A percentile compares a stretch with the other conserved stretches of the same genome.
Conservation (phyloP, 2,113 vertebrate species). For the Phodopus roborovskii region DNA sequence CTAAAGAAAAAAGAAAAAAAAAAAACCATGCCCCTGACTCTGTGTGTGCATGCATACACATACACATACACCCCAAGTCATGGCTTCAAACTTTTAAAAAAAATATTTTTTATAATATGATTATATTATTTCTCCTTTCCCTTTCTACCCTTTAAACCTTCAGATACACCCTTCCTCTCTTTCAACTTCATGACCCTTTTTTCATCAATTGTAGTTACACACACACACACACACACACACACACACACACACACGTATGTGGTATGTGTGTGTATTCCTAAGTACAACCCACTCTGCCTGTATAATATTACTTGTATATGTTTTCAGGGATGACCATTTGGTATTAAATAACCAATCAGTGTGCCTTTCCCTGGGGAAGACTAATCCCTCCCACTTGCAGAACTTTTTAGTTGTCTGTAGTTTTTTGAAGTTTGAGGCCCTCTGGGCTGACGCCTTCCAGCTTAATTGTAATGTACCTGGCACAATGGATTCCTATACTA, state of each 20-base stretch:
- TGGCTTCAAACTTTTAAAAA: not conserved
- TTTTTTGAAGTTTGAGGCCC: not conserved
- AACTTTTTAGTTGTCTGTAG: not conserved
- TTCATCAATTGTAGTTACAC: not conserved
- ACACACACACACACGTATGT: rapidly evolving
- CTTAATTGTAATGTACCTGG: not conserved
- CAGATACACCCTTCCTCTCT: not conserved
- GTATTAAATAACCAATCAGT: not conserved
- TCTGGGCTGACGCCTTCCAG: not conserved
- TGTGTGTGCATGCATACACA: not conserved
- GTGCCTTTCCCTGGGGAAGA: not conserved
- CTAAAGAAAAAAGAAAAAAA: not conserved
- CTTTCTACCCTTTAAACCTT: not conserved
- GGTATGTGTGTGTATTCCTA: not conserved
- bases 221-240: not conserved
- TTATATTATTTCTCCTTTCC: not conserved
- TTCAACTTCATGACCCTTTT: not conserved
- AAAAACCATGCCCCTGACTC: not conserved
- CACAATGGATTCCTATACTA: not conserved
- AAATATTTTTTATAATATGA: not conserved
- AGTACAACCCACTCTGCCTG: not conserved
- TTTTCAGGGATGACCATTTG: not conserved
- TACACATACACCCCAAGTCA: not conserved
- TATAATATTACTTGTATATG: not conserved
- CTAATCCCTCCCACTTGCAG: too few relatives aligned